Evolutionary conservation across 2,797 vertebrate genomes (phyloP).

Genomic region (Pipistrellus pipistrellus): DNA sequence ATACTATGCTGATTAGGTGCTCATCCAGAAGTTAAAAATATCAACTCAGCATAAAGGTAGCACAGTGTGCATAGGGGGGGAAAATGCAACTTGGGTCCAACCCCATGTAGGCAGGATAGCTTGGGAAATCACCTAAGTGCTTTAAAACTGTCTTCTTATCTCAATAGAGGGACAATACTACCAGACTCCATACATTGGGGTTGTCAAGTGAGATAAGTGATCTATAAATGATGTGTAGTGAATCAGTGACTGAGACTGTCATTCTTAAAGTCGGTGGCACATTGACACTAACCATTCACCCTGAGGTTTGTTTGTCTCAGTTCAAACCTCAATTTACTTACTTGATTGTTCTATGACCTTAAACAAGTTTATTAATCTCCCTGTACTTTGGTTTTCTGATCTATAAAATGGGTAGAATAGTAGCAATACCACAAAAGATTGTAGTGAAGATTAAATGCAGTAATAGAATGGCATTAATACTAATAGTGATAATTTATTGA

Average conservation of each 20-base stretch:
- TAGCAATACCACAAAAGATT: not conserved
- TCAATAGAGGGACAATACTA: not conserved
- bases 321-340: conserved; percentile 4
- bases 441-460: not conserved
- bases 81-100: not conserved
- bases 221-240: not conserved
- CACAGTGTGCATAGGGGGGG: not conserved
- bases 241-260: not conserved
- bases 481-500: not conserved
- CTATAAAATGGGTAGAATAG: not conserved
- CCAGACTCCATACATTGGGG: not conserved
- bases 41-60: not conserved
- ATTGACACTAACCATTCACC: not conserved
- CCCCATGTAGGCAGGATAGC: not conserved
- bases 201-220: conserved; percentile 58
- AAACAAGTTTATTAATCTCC: not conserved
- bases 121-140: not conserved
- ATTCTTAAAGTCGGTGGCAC: not conserved
- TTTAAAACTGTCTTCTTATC: conserved; percentile 59
- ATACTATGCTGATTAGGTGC: not conserved
- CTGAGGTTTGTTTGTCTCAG: not conserved
- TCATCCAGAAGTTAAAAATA: not conserved
- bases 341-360: not conserved
- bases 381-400: not conserved
- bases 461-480: not conserved